Conservation (phyloP, 2,888 invertebrate genomes). For the Drosophila conformis region DNA sequence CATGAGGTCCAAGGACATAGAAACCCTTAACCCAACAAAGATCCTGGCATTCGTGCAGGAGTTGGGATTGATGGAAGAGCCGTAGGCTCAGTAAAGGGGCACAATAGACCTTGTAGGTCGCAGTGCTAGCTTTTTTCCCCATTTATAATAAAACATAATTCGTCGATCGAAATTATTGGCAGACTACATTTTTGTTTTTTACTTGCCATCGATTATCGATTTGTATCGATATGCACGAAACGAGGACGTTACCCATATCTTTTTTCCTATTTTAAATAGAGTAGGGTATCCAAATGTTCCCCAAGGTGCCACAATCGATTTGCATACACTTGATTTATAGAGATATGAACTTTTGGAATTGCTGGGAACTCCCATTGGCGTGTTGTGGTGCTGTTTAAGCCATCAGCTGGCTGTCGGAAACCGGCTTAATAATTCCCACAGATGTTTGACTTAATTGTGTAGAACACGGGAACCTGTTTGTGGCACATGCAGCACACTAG, state of each 20-base stretch:
- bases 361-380: slow-evolving; percentile 22
- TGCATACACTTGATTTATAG: not conserved
- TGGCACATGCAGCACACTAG: not conserved
- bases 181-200: not conserved
- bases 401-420: slow-evolving; percentile 21
- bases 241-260: not conserved
- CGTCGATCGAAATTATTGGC: not conserved
- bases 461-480: slow-evolving; percentile 54
- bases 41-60: too few relatives aligned
- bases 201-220: not conserved
- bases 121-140: too few relatives aligned
- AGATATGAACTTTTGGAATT: not conserved
- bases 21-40: too few relatives aligned
- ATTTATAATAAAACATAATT: not conserved
- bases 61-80: too few relatives aligned
- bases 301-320: not conserved
- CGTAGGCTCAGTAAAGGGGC: too few relatives aligned
- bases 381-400: slow-evolving; percentile 7
- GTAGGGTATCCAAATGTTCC: not conserved
- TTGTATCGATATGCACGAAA: not conserved
- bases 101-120: too few relatives aligned
- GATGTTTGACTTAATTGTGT: slow-evolving; percentile 44
- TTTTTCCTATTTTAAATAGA: not conserved
- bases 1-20: too few relatives aligned
- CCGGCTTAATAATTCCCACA: slow-evolving; percentile 47